These are phyloP conservation scores for Aphyosemion australe DNA, from an alignment of 2,113 vertebrate species.

Conservation along the genomic window DNA sequence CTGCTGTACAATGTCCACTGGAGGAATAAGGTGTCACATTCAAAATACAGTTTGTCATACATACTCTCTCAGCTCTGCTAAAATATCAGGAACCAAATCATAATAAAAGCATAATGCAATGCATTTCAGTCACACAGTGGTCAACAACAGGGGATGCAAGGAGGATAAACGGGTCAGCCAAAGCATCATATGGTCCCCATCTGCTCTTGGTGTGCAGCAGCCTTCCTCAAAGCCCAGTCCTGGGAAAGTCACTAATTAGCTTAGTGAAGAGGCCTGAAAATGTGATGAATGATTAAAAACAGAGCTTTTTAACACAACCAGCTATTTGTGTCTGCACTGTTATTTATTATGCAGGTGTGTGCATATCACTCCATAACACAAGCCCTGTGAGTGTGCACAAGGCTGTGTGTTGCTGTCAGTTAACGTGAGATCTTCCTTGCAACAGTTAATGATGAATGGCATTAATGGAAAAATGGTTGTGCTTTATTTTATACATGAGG, in stretches of 20 bases:
- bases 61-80: constrained; percentile 6
- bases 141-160: constrained; percentile 46
- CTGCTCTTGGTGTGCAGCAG: constrained; percentile 62
- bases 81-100: constrained; percentile 8
- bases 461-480: constrained; percentile 42
- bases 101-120: constrained; percentile 22
- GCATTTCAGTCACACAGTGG: constrained; percentile 39
- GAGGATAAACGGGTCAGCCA: constrained; percentile 69
- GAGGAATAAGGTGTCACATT: constrained; percentile 24
- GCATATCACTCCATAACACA: constrained; percentile 20
- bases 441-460: constrained; percentile 23
- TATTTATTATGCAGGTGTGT: constrained; percentile 3
- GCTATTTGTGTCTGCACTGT: neutral
- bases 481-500: constrained; percentile 46
- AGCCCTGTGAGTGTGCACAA: neutral
- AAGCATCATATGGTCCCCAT: constrained; percentile 67
- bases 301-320: neutral
- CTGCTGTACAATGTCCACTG: constrained; percentile 17
- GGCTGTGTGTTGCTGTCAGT: constrained; percentile 32
- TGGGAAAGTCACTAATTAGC: constrained; percentile 67
- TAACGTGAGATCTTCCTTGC: constrained; percentile 16
- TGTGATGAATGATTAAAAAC: neutral
- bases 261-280: constrained; percentile 54
- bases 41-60: constrained; percentile 6
- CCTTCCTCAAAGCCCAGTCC: constrained; percentile 57